These are phyloP conservation scores for Syritta pipiens DNA, from an alignment of 2,888 invertebrate genomes.

Conservation along the genomic window DNA sequence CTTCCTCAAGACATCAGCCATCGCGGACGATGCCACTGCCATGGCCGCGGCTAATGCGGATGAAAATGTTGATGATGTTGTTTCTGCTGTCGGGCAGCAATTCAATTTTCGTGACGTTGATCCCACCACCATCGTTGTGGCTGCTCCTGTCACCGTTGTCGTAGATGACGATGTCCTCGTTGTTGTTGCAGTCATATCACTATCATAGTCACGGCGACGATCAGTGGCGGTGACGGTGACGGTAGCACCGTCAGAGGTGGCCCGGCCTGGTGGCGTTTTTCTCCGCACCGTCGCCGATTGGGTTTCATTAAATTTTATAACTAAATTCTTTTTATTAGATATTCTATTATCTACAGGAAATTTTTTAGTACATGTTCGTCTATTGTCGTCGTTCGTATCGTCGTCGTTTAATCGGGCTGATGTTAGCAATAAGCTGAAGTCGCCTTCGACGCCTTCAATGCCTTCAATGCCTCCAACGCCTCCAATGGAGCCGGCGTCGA, in stretches of 20 bases:
- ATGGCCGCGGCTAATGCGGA: slow-evolving; percentile 47
- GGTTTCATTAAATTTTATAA: slow-evolving; percentile 68
- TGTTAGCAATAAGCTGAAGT: slow-evolving; percentile 38
- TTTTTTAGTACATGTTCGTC: slow-evolving; percentile 65
- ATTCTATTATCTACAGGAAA: slow-evolving; percentile 70
- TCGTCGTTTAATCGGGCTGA: slow-evolving; percentile 48
- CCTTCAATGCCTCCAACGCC: no score
- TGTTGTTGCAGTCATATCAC: slow-evolving; percentile 62
- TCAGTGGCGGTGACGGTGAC: not conserved
- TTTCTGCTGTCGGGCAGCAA: slow-evolving; percentile 63
- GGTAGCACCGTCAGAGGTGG: not conserved
- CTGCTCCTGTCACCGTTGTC: slow-evolving; percentile 12
- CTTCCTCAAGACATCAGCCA: slow-evolving; percentile 61
- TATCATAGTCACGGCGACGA: slow-evolving; percentile 30
- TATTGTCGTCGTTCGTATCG: slow-evolving; percentile 56
- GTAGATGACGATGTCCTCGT: slow-evolving; percentile 23
- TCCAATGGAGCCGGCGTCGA: no score
- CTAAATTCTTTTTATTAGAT: slow-evolving; percentile 70
- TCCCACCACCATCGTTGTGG: slow-evolving; percentile 51
- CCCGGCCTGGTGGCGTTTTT: slow-evolving; percentile 35
- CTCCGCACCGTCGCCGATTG: slow-evolving; percentile 65
- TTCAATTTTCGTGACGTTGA: slow-evolving; percentile 67
- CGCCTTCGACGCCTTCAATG: slow-evolving; percentile 10
- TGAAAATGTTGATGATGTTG: slow-evolving; percentile 62
- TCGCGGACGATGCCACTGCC: slow-evolving; percentile 31